These are phyloP conservation scores for Gasterosteus nipponicus DNA, from an alignment of 2,113 vertebrate genomes.

Conservation along the genomic window DNA sequence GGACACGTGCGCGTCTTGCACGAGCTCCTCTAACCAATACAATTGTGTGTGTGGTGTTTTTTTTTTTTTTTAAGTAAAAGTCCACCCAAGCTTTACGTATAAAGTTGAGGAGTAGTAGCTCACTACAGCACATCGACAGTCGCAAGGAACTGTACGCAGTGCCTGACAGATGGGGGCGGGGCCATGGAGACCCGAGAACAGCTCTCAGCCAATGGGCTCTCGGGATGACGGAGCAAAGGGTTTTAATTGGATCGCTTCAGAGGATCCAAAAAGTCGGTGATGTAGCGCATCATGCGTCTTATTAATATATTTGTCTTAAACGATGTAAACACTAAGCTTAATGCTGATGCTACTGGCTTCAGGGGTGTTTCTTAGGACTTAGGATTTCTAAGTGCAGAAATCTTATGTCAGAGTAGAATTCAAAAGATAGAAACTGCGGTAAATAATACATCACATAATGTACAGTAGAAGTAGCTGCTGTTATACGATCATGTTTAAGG, in stretches of 20 bases:
- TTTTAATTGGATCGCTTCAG: conserved; percentile 63
- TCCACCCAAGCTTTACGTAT: conserved; percentile 20
- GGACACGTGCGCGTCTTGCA: conserved; percentile 10
- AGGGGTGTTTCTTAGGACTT: neutral
- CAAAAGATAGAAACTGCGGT: neutral
- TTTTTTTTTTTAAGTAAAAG: conserved; percentile 3
- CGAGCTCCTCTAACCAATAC: neutral
- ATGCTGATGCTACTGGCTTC: neutral
- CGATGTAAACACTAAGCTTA: neutral
- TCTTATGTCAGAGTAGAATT: neutral
- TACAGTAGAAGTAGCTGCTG: conserved; percentile 1
- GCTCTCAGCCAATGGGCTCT: conserved; percentile 67
- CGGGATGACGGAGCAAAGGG: conserved; percentile 33
- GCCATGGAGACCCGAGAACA: conserved; percentile 31
- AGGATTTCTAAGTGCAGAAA: neutral
- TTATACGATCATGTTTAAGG: conserved; percentile 33
- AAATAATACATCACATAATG: conserved; percentile 12
- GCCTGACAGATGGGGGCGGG: conserved; percentile 73
- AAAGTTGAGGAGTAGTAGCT: conserved; percentile 60
- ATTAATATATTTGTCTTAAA: conserved; percentile 10
- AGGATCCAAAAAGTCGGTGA: conserved; percentile 35
- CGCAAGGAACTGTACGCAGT: conserved; percentile 51
- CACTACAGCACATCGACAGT: conserved; percentile 51
- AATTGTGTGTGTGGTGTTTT: neutral
- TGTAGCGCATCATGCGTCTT: neutral